Percentiles rank a stretch among this genome's conserved stretches.
These are phyloP conservation scores for Sparidentex hasta DNA, from an alignment of 2,797 vertebrate genomes.

Conservation along the genomic window DNA sequence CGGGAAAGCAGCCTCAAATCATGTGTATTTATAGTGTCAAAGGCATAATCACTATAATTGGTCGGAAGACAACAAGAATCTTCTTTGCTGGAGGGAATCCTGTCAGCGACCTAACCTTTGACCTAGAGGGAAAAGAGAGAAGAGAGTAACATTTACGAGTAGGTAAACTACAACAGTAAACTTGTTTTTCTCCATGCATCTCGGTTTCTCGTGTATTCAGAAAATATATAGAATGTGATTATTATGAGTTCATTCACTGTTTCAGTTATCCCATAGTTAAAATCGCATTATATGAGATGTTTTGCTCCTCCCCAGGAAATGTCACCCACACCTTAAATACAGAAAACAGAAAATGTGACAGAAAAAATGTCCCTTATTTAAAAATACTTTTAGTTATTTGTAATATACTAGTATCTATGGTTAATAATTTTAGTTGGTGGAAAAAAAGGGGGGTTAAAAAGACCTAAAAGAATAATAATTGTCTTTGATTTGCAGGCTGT, in stretches of 20 bases:
- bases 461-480: too few relatives aligned
- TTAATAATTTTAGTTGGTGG: neutral
- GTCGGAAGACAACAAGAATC: neutral
- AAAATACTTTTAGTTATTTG: neutral
- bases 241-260: neutral
- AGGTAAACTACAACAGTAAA: neutral
- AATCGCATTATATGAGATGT: neutral
- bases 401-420: neutral
- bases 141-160: neutral
- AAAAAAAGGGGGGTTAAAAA: neutral
- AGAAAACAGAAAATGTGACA: too few relatives aligned
- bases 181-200: neutral
- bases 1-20: neutral
- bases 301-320: neutral
- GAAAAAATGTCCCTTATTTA: neutral
- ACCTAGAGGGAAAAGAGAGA: neutral
- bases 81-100: neutral
- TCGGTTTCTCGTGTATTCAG: neutral
- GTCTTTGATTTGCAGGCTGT: too few relatives aligned
- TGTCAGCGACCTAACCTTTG: neutral
- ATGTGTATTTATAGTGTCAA: conserved; percentile 30
- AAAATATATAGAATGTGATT: neutral
- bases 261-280: neutral
- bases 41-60: neutral
- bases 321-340: too few relatives aligned